Evolutionary conservation across 2,797 vertebrate genomes (phyloP).

Genomic region (Lithobates sylvaticus): DNA sequence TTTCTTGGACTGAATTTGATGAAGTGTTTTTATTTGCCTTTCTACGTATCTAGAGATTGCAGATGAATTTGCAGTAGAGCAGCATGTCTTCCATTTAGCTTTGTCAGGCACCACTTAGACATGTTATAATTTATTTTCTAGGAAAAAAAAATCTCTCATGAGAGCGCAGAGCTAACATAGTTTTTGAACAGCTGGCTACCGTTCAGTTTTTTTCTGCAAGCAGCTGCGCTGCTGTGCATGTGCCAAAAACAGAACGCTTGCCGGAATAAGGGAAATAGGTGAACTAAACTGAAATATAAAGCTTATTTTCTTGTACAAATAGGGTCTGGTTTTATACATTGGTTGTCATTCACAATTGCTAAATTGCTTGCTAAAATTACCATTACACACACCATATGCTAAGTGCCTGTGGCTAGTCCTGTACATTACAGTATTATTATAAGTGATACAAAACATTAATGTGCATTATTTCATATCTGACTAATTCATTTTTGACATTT

Average conservation of each 20-base stretch:
- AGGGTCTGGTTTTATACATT: too few relatives aligned
- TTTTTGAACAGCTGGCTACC: slow-evolving; percentile 81
- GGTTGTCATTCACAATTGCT: too few relatives aligned
- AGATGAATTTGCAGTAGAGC: slow-evolving; percentile 81
- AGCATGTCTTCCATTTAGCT: slow-evolving; percentile 81
- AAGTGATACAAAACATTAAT: too few relatives aligned
- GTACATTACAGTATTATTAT: too few relatives aligned
- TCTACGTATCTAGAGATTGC: slow-evolving; percentile 78
- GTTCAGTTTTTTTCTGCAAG: slow-evolving; percentile 72
- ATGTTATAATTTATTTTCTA: slow-evolving; percentile 85
- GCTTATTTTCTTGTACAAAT: too few relatives aligned
- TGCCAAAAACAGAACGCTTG: slow-evolving; percentile 53
- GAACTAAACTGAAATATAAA: background rate
- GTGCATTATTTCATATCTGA: too few relatives aligned
- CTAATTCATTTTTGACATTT: too few relatives aligned
- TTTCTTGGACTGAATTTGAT: slow-evolving; percentile 91
- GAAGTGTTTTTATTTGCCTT: slow-evolving; percentile 87
- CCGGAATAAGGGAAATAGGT: background rate
- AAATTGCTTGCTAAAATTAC: too few relatives aligned
- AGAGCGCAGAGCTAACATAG: slow-evolving; percentile 79
- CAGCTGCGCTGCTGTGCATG: slow-evolving; percentile 70
- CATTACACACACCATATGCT: too few relatives aligned
- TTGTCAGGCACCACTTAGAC: slow-evolving; percentile 83
- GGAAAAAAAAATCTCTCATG: slow-evolving; percentile 80
- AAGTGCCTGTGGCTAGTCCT: too few relatives aligned